Percentiles rank a stretch among this genome's conserved stretches.
Evolutionary conservation across 2,888 invertebrate genomes (phyloP).

Genomic region (Vesta saturnalis): DNA sequence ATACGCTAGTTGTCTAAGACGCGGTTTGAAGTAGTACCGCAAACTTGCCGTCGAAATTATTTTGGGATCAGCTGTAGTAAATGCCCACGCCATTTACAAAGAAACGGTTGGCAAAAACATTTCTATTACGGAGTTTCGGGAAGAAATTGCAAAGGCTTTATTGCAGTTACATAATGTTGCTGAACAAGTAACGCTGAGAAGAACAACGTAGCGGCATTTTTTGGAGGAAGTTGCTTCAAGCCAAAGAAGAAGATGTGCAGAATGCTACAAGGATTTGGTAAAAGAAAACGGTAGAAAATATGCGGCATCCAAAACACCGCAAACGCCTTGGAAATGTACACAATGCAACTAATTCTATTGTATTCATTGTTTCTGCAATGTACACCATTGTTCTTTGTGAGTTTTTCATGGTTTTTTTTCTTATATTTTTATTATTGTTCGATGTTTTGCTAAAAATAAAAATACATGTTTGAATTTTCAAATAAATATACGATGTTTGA

Average conservation of each 20-base stretch:
- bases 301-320: neutral
- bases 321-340: neutral
- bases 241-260: neutral
- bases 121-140: slow-evolving; percentile 13
- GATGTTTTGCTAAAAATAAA: neutral
- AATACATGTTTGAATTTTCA: no score
- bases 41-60: slow-evolving; percentile 49
- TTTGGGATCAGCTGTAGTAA: slow-evolving; percentile 41
- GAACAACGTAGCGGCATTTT: no score
- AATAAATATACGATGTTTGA: no score
- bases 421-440: neutral
- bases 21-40: slow-evolving; percentile 49
- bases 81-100: slow-evolving; percentile 30
- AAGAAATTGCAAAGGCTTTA: neutral
- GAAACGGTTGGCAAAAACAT: slow-evolving; percentile 16
- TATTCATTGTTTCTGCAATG: neutral
- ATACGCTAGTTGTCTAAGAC: slow-evolving; percentile 43
- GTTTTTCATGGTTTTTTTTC: neutral
- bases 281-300: neutral
- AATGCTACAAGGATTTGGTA: neutral
- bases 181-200: no score
- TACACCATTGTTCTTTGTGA: neutral
- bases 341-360: neutral
- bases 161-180: neutral
- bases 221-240: neutral